Conservation (phyloP, 2,888 invertebrate species). For the Lithophane ornitopus region DNA sequence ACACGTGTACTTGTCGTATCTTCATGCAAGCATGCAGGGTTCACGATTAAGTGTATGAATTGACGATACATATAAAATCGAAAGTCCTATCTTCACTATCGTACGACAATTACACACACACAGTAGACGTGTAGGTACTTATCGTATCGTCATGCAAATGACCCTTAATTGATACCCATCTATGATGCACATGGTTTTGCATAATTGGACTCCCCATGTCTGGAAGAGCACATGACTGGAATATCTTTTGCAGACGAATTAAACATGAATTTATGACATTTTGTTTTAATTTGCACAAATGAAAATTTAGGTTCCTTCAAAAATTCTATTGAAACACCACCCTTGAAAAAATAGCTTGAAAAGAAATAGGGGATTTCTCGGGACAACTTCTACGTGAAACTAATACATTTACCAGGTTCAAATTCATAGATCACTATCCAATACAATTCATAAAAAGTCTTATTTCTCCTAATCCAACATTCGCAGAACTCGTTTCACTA, state of each 20-base stretch:
- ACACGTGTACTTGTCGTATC: not conserved
- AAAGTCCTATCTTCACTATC: too few relatives aligned
- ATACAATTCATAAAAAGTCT: not conserved
- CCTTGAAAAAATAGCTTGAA: not conserved
- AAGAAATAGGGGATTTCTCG: not conserved
- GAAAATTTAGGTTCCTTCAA: not conserved
- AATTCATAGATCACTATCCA: slow-evolving; percentile 1
- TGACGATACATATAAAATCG: too few relatives aligned
- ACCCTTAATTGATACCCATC: not conserved
- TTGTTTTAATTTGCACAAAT: not conserved
- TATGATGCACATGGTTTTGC: not conserved
- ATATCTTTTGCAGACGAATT: too few relatives aligned
- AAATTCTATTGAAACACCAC: not conserved
- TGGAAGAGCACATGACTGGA: not conserved
- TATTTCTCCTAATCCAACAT: not conserved
- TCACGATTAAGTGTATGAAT: too few relatives aligned
- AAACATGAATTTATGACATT: too few relatives aligned
- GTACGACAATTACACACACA: not conserved
- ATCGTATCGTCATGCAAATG: not conserved
- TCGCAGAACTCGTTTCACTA: slow-evolving; percentile 48
- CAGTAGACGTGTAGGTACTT: not conserved
- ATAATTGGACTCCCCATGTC: not conserved
- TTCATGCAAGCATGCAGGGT: not conserved
- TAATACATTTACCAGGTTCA: not conserved
- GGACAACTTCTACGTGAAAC: not conserved